phyloP scores from a whole-genome alignment of 2,888 invertebrate genomes.

The Kryphioiulus occultus region DNA sequence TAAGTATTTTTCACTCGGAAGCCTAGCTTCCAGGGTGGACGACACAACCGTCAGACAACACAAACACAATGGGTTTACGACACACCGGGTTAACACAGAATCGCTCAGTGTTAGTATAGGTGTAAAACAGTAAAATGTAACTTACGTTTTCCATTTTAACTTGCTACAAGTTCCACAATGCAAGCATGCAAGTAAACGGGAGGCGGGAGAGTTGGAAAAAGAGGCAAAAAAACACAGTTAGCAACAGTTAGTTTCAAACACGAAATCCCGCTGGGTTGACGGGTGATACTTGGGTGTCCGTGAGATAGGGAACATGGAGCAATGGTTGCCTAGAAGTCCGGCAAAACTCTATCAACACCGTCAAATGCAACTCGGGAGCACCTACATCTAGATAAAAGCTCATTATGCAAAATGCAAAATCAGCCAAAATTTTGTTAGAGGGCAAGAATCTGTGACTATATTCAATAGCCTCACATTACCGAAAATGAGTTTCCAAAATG shows the following conservation, averaged over 20 bases:
- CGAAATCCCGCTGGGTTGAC: not conserved
- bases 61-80: not conserved
- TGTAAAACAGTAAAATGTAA: slow-evolving; percentile 58
- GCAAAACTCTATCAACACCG: not conserved
- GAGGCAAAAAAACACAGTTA: slow-evolving; percentile 46
- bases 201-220: slow-evolving; percentile 46
- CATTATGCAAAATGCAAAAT: not conserved
- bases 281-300: not conserved
- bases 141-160: slow-evolving; percentile 97
- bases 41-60: not conserved
- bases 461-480: not conserved
- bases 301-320: not conserved
- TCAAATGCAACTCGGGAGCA: not conserved
- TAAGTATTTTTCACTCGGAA: not conserved
- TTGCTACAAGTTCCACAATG: slow-evolving; percentile 71
- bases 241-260: slow-evolving; percentile 36
- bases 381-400: not conserved
- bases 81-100: slow-evolving; percentile 24
- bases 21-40: not conserved
- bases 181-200: slow-evolving; percentile 47
- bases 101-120: not conserved
- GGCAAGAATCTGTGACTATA: not conserved
- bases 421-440: not conserved
- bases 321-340: not conserved
- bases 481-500: not conserved